Conservation (phyloP, 2,797 vertebrate genomes). For the Halcyon leucocephala region DNA sequence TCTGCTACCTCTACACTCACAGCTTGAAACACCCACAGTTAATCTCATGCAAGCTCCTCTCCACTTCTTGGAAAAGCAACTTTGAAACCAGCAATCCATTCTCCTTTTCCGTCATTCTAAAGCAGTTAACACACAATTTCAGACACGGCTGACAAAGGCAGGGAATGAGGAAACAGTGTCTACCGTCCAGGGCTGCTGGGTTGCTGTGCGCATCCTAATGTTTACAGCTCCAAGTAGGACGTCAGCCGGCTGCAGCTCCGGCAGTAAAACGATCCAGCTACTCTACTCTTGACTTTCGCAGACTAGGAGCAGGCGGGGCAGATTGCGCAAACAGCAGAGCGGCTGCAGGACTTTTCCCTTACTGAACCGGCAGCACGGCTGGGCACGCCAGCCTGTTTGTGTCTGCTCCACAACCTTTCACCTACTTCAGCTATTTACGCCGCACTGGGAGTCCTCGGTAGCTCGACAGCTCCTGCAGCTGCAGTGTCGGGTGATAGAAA, state of each 20-base stretch:
- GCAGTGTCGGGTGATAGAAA: neutral
- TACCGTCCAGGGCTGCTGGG: neutral
- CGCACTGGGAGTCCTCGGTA: neutral
- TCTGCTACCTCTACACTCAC: neutral
- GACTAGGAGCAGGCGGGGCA: neutral
- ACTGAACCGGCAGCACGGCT: neutral
- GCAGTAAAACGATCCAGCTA: slow-evolving; percentile 31
- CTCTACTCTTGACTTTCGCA: slow-evolving; percentile 51
- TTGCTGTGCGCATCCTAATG: neutral
- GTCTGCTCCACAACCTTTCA: slow-evolving; percentile 67
- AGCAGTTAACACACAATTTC: neutral
- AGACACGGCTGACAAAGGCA: neutral
- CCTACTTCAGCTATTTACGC: slow-evolving; percentile 69
- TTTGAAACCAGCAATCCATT: neutral
- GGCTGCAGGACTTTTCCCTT: slow-evolving; percentile 68
- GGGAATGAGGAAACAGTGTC: neutral
- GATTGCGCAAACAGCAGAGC: neutral
- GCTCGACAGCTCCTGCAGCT: neutral
- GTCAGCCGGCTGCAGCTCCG: neutral
- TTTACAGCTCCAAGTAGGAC: neutral
- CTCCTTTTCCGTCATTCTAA: neutral
- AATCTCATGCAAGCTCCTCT: neutral
- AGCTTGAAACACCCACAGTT: neutral
- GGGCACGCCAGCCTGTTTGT: slow-evolving; percentile 22
- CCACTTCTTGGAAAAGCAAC: neutral